Evolutionary conservation across 2,888 invertebrate species (phyloP).

Genomic region (Scaptodrosophila latifasciaeformis): DNA sequence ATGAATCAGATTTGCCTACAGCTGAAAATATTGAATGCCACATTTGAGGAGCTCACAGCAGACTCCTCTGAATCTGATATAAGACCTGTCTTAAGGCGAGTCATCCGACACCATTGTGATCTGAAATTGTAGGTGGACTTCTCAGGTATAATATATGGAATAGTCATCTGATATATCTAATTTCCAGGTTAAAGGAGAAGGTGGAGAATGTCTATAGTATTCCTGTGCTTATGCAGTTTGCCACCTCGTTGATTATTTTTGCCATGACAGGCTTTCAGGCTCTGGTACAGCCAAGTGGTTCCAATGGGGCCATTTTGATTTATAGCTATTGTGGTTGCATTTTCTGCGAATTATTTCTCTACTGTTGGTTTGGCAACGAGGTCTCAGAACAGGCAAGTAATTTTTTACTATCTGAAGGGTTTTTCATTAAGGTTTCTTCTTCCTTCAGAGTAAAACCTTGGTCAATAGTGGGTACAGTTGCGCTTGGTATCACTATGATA

Average conservation of each 20-base stretch:
- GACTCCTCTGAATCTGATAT: neutral
- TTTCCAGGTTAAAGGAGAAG: constrained; percentile 43
- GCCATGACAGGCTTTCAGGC: constrained; percentile 63
- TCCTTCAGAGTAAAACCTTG: constrained; percentile 55
- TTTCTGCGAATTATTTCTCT: no score
- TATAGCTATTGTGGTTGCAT: constrained; percentile 57
- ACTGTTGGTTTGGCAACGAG: no score
- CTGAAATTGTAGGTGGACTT: constrained; percentile 40
- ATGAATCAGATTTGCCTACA: constrained; percentile 66
- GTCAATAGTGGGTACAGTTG: constrained; percentile 48
- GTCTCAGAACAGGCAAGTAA: constrained; percentile 29
- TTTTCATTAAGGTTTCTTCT: neutral
- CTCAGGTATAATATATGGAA: neutral
- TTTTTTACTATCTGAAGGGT: neutral
- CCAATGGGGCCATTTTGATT: constrained; percentile 44
- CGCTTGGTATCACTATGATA: constrained; percentile 53
- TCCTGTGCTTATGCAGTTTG: constrained; percentile 58
- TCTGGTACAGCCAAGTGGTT: constrained; percentile 40
- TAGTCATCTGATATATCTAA: neutral
- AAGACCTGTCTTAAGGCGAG: constrained; percentile 26
- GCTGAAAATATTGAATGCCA: constrained; percentile 52
- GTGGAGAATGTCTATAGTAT: constrained; percentile 50
- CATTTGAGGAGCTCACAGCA: constrained; percentile 47
- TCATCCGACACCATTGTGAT: constrained; percentile 52
- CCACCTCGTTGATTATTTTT: constrained; percentile 51